Conservation (phyloP, 1,140 invertebrate genomes). For the Holcopasites calliopsidis region DNA sequence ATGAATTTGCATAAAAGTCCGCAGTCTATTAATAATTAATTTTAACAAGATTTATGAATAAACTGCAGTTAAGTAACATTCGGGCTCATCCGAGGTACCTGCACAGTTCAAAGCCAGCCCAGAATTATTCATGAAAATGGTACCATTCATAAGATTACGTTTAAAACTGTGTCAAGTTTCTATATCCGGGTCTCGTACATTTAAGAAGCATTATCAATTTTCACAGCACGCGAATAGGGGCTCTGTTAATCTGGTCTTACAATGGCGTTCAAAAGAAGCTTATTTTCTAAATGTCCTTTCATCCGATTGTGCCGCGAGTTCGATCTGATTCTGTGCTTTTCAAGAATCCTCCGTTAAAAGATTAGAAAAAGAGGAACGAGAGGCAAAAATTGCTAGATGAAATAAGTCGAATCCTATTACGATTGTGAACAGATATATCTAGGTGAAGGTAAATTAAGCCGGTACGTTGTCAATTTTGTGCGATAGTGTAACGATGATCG, state of each 20-base stretch:
- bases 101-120: no score
- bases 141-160: no score
- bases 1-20: no score
- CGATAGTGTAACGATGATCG: not conserved
- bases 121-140: no score
- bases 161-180: no score
- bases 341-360: not conserved
- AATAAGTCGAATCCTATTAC: not conserved
- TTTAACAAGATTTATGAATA: not conserved
- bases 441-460: not conserved
- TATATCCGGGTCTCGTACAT: no score
- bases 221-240: not conserved
- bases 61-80: no score
- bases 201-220: slow-evolving; percentile 10
- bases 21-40: no score
- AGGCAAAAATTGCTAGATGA: not conserved
- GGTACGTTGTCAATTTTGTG: not conserved
- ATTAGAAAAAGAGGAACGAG: not conserved
- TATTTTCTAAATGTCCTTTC: not conserved
- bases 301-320: not conserved
- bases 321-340: not conserved
- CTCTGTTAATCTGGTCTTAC: not conserved
- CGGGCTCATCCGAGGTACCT: no score
- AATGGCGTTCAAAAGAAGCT: not conserved
- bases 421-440: not conserved